phyloP scores from a whole-genome alignment of 2,888 invertebrate species.

The Orthosia gracilis region DNA sequence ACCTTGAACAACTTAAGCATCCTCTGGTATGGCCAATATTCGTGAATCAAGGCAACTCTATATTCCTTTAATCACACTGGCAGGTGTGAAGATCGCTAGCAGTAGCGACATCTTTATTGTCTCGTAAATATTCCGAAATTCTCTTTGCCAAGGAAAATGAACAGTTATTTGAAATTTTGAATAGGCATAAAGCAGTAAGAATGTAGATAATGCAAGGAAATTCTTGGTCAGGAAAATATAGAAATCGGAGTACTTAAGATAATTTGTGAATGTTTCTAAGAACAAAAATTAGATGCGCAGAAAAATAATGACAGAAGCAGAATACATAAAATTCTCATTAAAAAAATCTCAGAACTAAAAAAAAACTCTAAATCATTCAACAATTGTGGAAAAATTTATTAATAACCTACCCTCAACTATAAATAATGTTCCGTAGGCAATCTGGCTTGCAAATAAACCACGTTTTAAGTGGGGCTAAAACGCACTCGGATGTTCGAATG shows the following conservation, averaged over 20 bases:
- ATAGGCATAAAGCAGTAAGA: not conserved
- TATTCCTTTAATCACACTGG: slow-evolving; percentile 42
- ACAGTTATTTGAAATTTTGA: not conserved
- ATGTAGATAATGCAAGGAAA: too few relatives aligned
- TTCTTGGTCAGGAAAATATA: not conserved
- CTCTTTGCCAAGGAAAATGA: not conserved
- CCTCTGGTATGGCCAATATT: not conserved
- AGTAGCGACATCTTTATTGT: slow-evolving; percentile 69
- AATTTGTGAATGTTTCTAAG: not conserved
- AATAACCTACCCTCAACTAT: slow-evolving; percentile 75
- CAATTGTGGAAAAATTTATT: slow-evolving; percentile 72
- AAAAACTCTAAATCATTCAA: slow-evolving; percentile 60
- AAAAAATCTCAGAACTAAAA: slow-evolving; percentile 13
- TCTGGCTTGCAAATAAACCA: slow-evolving; percentile 82
- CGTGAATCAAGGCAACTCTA: slow-evolving; percentile 29
- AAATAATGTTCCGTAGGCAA: slow-evolving; percentile 78
- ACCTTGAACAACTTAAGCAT: not conserved
- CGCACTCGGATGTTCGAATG: slow-evolving; percentile 77
- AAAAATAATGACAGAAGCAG: not conserved
- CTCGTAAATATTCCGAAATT: slow-evolving; percentile 46
- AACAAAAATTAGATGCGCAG: too few relatives aligned
- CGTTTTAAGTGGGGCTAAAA: slow-evolving; percentile 80
- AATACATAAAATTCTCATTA: not conserved
- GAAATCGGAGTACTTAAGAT: not conserved
- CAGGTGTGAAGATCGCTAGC: slow-evolving; percentile 56